A percentile compares a stretch with the other conserved stretches of the same genome.
These are phyloP conservation scores for Polydrusus cervinus DNA, from an alignment of 2,888 invertebrate species.

Conservation along the genomic window DNA sequence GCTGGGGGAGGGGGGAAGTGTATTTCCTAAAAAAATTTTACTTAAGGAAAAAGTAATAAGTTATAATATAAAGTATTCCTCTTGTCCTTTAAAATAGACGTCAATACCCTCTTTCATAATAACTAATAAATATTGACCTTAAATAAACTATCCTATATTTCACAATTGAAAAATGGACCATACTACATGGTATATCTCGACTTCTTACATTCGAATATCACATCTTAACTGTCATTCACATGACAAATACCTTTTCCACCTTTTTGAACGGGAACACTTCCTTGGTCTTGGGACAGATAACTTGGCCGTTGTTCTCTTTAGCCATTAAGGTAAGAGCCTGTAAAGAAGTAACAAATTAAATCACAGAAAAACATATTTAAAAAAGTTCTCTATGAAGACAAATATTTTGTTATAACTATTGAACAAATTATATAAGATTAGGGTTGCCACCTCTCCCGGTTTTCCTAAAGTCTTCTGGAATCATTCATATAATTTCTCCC, in stretches of 20 bases:
- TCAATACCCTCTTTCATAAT: too few species aligned
- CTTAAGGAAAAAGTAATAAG: too few species aligned
- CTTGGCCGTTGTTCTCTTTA: conserved; percentile 89
- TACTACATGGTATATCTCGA: conserved; percentile 9
- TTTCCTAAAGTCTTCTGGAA: too few species aligned
- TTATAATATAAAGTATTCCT: too few species aligned
- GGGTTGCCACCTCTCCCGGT: too few species aligned
- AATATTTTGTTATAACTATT: too few species aligned
- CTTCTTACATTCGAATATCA: conserved; percentile 26
- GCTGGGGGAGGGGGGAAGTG: too few species aligned
- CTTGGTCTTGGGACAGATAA: conserved; percentile 95
- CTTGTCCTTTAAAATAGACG: too few species aligned
- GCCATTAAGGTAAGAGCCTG: conserved; percentile 95
- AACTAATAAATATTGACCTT: neutral
- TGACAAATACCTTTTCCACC: conserved; percentile 97
- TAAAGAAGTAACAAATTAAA: conserved; percentile 59
- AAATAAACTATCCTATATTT: conserved; percentile 9
- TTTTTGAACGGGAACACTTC: conserved; percentile 92
- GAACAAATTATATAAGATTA: too few species aligned
- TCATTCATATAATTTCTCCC: too few species aligned
- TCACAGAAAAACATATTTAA: too few species aligned
- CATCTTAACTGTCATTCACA: conserved; percentile 76
- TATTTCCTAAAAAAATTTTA: too few species aligned
- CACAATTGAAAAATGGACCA: conserved; percentile 24
- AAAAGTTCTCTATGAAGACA: neutral